phyloP scores from a whole-genome alignment of 2,888 invertebrate genomes.

The Sepiola atlantica region DNA sequence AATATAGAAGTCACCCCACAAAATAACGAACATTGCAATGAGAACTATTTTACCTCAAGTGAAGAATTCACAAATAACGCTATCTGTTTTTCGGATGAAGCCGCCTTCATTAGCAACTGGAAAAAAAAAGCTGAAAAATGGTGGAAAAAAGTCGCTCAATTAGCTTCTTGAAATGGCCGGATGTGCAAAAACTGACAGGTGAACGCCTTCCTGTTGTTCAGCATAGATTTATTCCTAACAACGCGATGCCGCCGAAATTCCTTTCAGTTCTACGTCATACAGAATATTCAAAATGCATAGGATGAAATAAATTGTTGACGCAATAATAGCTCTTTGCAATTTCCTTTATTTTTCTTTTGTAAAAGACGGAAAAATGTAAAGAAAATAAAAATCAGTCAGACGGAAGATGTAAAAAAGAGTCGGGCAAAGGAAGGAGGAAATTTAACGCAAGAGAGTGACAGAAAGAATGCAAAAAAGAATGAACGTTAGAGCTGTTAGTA shows the following conservation, averaged over 20 bases:
- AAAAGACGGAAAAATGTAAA: not conserved
- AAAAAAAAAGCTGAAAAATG: not conserved
- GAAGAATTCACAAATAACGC: too few relatives aligned
- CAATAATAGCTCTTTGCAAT: not conserved
- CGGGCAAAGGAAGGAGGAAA: not conserved
- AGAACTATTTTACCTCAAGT: too few relatives aligned
- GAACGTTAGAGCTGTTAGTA: not conserved
- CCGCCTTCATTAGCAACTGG: not conserved
- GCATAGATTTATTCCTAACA: not conserved
- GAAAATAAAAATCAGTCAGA: not conserved
- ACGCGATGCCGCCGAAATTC: not conserved
- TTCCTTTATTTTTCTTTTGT: not conserved
- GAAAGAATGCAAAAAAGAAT: not conserved
- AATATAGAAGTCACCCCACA: too few relatives aligned
- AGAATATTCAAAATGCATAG: constrained; percentile 32
- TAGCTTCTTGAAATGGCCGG: not conserved
- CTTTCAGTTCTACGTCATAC: not conserved
- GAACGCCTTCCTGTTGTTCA: not conserved
- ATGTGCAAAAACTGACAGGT: not conserved
- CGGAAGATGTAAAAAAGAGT: not conserved
- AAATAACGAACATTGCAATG: too few relatives aligned
- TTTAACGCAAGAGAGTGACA: not conserved
- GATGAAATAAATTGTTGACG: not conserved
- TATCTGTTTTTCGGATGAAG: too few relatives aligned
- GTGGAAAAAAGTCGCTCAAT: not conserved